Evolutionary conservation across 2,888 invertebrate species (phyloP).

Genomic region (Hemicrepidius hirtus): DNA sequence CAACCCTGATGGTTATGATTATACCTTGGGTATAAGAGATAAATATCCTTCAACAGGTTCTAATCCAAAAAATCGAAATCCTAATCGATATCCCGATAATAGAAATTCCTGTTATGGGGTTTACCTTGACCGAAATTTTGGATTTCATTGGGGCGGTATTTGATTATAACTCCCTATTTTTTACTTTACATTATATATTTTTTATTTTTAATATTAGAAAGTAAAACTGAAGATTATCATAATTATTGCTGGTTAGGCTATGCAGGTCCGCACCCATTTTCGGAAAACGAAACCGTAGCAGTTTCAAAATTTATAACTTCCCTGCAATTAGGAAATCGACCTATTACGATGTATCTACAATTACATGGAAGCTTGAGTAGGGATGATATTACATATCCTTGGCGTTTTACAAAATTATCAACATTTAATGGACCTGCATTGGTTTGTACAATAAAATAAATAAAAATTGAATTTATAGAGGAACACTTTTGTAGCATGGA

Average conservation of each 20-base stretch:
- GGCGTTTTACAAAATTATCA: conserved; percentile 5
- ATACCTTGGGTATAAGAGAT: conserved; percentile 71
- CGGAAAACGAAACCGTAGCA: conserved; percentile 22
- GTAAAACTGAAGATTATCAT: background rate
- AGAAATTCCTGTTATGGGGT: background rate
- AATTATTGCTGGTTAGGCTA: background rate
- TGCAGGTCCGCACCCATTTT: conserved; percentile 12
- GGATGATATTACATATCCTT: conserved; percentile 27
- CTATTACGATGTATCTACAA: conserved; percentile 31
- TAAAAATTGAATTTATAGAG: conserved; percentile 9
- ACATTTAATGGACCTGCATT: conserved; percentile 16
- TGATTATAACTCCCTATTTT: background rate
- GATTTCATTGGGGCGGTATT: conserved; percentile 39
- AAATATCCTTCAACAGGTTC: background rate
- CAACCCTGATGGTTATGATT: conserved; percentile 85
- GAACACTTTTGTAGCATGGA: background rate
- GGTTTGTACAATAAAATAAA: conserved; percentile 12
- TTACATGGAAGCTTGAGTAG: background rate
- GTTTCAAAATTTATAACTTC: background rate
- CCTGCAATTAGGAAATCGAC: too few species aligned
- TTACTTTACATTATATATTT: too few species aligned
- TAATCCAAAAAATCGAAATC: conserved; percentile 5
- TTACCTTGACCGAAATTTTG: conserved; percentile 31
- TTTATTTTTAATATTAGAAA: conserved; percentile 16
- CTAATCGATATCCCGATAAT: background rate